Evolutionary conservation across 2,113 vertebrate species (phyloP), one percentile per base, ranked within the genome.

Genomic region (Muscicapa adusta): DNA sequence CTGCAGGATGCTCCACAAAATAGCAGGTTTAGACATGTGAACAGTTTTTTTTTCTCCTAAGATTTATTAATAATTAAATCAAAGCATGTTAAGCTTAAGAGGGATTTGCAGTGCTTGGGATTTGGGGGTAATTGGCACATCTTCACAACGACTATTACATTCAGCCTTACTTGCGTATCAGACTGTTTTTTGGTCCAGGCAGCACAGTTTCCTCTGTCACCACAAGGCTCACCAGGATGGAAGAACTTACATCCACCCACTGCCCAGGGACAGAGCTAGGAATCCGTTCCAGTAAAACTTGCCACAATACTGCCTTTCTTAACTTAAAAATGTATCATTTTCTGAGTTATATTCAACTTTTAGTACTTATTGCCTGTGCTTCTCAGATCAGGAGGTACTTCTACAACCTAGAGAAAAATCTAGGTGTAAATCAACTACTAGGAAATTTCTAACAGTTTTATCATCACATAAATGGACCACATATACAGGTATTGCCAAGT

Each of bases 41-140:
- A 75, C 50, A 67, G 65, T 53, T 53, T 75, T 80, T 82, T 70
- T 28, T 65, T 18, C 78, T 85, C 34, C 42, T 34, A 80, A 66
- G 91, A 78, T 85, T 78, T 94, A 78, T 91, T 94, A 93, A 89
- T 93, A 94, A 95, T 85, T 87, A 93, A 94, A 96, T 92, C 72
- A 95, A 95, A 91, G 85, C 61, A 88, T 29, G 70, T 63, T 87
- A 74, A 89, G 77, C 70, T 87, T 87, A 85, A 87, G 25, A 94
- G 28, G 74, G 88, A 91, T 89, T 63, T 93, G 65, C 40, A 89
- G 72, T 70, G 54, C 79, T 77, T 83, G 58, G 67, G 90, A 89
- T 92, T 8, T 88, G 36, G 53, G 23, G 38, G 65, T 62, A 81
- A 89, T 1, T 87, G 74, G 71, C 66, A 82, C 42, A 75, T 60